phyloP scores from a whole-genome alignment of 1,140 invertebrate species.

The Hylyphantes graminicola region DNA sequence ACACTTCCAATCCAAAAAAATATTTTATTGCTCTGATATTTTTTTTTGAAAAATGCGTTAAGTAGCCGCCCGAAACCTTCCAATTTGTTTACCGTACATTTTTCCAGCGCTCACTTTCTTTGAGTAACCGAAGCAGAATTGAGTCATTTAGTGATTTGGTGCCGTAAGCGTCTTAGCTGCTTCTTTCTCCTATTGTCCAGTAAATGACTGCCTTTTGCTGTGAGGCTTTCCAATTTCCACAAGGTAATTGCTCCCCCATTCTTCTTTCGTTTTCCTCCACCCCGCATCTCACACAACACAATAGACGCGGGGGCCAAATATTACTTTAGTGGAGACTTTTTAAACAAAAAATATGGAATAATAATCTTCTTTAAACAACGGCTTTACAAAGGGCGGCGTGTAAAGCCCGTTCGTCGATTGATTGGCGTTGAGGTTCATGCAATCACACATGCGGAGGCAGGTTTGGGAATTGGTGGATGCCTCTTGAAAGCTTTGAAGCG shows the following conservation, averaged over 20 bases:
- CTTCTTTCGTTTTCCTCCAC: slow-evolving; percentile 7
- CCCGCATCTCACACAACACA: slow-evolving; percentile 28
- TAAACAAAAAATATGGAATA: slow-evolving; percentile 47
- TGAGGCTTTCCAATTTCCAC: slow-evolving; percentile 47
- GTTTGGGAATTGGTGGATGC: not conserved
- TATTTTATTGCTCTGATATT: too few species aligned
- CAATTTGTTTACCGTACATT: slow-evolving; percentile 32
- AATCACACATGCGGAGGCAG: not conserved
- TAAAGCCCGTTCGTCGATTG: slow-evolving; percentile 11
- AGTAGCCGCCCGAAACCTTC: slow-evolving; percentile 34
- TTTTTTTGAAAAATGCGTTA: slow-evolving; percentile 1
- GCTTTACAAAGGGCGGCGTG: not conserved
- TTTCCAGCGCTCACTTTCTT: slow-evolving; percentile 22
- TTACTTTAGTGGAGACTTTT: slow-evolving; percentile 47
- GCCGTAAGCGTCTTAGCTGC: slow-evolving; percentile 34
- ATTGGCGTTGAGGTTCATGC: slow-evolving; percentile 20
- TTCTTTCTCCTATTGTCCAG: slow-evolving; percentile 50
- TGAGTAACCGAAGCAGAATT: slow-evolving; percentile 52
- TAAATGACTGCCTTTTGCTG: slow-evolving; percentile 52
- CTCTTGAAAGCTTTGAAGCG: not conserved
- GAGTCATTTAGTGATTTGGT: slow-evolving; percentile 52
- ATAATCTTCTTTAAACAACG: slow-evolving; percentile 38
- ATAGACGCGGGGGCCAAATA: slow-evolving; percentile 13
- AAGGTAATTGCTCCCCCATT: slow-evolving; percentile 41
- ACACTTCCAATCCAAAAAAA: too few species aligned